Conservation (phyloP, 2,888 invertebrate species). For the Patella caerulea region DNA sequence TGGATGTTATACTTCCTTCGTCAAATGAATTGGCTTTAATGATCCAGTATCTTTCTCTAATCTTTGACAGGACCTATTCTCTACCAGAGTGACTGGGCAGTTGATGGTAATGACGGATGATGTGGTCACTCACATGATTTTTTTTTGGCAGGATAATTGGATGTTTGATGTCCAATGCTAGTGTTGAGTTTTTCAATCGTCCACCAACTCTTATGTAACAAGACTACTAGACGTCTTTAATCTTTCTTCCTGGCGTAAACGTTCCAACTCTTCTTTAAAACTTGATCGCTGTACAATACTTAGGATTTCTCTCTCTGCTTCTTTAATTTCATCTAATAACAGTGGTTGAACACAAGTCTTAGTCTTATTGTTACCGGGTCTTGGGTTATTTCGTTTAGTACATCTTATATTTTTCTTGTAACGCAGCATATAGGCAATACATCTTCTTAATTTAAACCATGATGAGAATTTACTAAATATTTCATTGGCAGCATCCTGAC, state of each 20-base stretch:
- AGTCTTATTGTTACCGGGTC: not conserved
- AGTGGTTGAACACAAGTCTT: conserved; percentile 2
- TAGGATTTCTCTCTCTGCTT: conserved; percentile 11
- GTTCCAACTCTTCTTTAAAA: conserved; percentile 7
- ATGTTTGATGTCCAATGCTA: conserved; percentile 8
- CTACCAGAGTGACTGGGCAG: not conserved
- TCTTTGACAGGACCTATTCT: not conserved
- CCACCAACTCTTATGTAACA: conserved; percentile 16
- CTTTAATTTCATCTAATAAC: not conserved
- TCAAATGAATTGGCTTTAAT: conserved; percentile 14
- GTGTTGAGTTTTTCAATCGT: not conserved
- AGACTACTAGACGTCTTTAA: conserved; percentile 8
- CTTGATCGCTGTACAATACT: not conserved
- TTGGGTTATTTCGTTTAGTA: not conserved
- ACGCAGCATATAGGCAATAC: no score
- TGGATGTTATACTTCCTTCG: not conserved
- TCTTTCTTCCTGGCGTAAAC: not conserved
- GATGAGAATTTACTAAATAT: not conserved
- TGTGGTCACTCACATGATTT: not conserved
- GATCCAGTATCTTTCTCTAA: conserved; percentile 16
- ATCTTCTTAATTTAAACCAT: not conserved
- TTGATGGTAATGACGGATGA: conserved; percentile 1
- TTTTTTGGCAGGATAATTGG: conserved; percentile 18
- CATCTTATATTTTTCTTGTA: not conserved
- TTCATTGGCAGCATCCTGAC: not conserved